Evolutionary conservation across 92 coral and sea anemone genomes (phyloP).

Genomic region (Phenganax subtilis): DNA sequence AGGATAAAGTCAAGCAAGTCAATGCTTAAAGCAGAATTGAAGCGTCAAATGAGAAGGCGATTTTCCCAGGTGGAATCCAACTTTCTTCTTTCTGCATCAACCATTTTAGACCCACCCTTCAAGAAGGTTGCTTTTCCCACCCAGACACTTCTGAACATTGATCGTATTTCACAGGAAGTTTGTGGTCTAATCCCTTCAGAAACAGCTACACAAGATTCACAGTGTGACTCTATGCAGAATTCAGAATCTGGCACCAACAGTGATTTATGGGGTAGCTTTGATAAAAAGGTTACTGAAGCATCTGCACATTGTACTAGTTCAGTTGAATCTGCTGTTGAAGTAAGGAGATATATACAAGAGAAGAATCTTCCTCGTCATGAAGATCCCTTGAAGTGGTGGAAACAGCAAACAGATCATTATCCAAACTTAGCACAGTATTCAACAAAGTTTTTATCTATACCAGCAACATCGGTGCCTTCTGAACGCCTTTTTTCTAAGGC

Average conservation of each 20-base stretch:
- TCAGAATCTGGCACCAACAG: not conserved
- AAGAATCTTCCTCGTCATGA: slow-evolving; percentile 11
- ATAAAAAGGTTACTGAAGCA: slow-evolving; percentile 1
- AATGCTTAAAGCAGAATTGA: not conserved
- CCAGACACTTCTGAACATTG: slow-evolving; percentile 8
- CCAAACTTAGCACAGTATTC: not conserved
- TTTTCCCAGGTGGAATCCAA: not conserved
- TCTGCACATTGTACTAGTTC: slow-evolving; percentile 1
- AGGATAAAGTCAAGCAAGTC: not conserved
- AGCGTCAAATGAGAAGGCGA: slow-evolving; percentile 1
- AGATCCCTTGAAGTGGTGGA: not conserved
- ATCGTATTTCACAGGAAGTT: not conserved
- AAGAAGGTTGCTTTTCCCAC: slow-evolving; percentile 6
- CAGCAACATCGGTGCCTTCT: not conserved
- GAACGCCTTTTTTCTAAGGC: not conserved
- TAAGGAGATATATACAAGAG: slow-evolving; percentile 14
- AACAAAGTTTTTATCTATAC: not conserved
- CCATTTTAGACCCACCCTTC: not conserved
- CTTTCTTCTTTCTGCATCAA: not conserved
- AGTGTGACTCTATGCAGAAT: not conserved
- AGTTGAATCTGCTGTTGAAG: slow-evolving; percentile 12
- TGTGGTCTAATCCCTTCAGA: not conserved
- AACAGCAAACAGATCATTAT: not conserved
- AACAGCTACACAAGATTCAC: not conserved
- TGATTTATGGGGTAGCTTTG: slow-evolving; percentile 14